A percentile compares a stretch with the other conserved stretches of the same genome.
Evolutionary conservation across 2,113 vertebrate species (phyloP).

Genomic region (Calyptomena viridis): DNA sequence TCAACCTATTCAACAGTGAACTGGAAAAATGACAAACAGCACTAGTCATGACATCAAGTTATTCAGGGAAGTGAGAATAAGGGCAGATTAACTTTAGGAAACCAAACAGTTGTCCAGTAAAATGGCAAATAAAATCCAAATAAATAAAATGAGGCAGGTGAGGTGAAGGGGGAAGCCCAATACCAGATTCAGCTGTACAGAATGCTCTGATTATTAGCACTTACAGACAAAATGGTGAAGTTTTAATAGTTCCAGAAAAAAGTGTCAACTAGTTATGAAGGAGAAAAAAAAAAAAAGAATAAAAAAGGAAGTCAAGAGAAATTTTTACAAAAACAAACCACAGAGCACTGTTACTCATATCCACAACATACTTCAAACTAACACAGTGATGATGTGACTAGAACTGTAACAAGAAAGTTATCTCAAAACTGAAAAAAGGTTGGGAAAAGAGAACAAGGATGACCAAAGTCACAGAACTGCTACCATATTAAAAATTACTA

Average conservation of each 20-base stretch:
- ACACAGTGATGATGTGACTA: background rate
- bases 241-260: background rate
- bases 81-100: background rate
- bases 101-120: background rate
- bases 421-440: background rate
- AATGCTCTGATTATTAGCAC: background rate
- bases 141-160: background rate
- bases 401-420: background rate
- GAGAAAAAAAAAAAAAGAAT: too few relatives aligned
- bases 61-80: background rate
- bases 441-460: background rate
- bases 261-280: background rate
- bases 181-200: background rate
- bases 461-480: background rate
- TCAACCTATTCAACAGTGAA: background rate
- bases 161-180: background rate
- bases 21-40: background rate
- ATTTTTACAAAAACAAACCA: background rate
- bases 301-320: background rate
- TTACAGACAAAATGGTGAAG: fast-evolving
- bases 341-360: background rate
- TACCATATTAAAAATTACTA: background rate
- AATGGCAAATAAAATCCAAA: background rate
- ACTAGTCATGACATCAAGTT: background rate
- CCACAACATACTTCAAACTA: background rate